phyloP scores from a whole-genome alignment of 2,888 invertebrate species.

The Drosophila anceps region DNA sequence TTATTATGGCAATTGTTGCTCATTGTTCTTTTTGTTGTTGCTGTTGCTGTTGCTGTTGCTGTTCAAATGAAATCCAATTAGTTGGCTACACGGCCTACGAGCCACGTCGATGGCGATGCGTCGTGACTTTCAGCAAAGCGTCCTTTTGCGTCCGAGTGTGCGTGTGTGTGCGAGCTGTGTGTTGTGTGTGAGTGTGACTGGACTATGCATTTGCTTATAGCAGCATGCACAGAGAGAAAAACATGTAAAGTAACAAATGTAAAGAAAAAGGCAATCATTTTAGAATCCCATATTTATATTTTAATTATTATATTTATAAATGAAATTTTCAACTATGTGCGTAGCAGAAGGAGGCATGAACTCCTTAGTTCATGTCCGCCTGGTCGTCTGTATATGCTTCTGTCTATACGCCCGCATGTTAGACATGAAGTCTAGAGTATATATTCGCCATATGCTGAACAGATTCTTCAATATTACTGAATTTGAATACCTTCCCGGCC shows the following conservation, averaged over 20 bases:
- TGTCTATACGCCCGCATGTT: neutral
- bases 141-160: conserved; percentile 45
- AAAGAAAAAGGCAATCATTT: too few relatives aligned
- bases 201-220: conserved; percentile 23
- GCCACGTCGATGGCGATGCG: conserved; percentile 51
- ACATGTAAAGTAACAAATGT: neutral
- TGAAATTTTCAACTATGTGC: too few relatives aligned
- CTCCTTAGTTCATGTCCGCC: too few relatives aligned
- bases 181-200: conserved; percentile 17
- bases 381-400: neutral
- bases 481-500: too few relatives aligned
- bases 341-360: neutral
- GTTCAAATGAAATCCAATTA: conserved; percentile 81
- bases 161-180: neutral
- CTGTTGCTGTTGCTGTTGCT: conserved; percentile 57
- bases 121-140: conserved; percentile 64
- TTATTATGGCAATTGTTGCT: conserved; percentile 67
- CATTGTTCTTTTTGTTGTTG: conserved; percentile 52
- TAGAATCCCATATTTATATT: too few relatives aligned
- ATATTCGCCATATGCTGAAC: neutral
- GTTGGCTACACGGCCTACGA: conserved; percentile 73
- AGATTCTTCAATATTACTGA: neutral
- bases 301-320: too few relatives aligned
- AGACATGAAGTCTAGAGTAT: neutral
- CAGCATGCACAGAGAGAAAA: conserved; percentile 25